Evolutionary conservation across 2,113 vertebrate species (phyloP).

Genomic region (Calonectris borealis): DNA sequence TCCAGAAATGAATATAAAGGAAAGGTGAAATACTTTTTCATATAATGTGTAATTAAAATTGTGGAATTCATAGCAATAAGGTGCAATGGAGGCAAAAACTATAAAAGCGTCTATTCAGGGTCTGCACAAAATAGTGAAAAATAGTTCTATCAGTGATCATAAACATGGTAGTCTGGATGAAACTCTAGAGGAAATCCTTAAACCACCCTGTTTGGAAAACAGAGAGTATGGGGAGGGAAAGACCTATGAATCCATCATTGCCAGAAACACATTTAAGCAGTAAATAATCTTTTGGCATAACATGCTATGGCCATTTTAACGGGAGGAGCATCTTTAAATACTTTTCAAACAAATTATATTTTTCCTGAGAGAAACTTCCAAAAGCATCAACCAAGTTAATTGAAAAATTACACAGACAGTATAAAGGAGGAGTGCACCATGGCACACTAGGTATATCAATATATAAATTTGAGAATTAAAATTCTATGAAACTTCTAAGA

Average conservation of each 20-base stretch:
- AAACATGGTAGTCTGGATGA: background rate
- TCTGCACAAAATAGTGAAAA: background rate
- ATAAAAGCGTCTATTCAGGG: background rate
- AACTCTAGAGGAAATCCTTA: background rate
- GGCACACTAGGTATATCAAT: background rate
- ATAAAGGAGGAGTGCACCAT: background rate
- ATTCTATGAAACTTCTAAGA: background rate
- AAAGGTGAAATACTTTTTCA: background rate
- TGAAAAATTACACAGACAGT: background rate
- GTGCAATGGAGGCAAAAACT: background rate
- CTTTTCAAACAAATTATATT: background rate
- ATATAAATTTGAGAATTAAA: background rate
- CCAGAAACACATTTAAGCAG: background rate
- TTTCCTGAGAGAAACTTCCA: background rate
- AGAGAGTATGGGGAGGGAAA: background rate
- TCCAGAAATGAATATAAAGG: background rate
- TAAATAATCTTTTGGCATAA: background rate
- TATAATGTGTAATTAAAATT: background rate
- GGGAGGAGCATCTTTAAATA: background rate
- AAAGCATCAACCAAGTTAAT: background rate
- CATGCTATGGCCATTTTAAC: background rate
- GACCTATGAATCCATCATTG: background rate
- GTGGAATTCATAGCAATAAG: background rate
- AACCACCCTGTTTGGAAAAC: background rate
- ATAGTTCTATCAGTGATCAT: background rate